Evolutionary conservation across 2,888 invertebrate species (phyloP).

Genomic region (Pomacea canaliculata): DNA sequence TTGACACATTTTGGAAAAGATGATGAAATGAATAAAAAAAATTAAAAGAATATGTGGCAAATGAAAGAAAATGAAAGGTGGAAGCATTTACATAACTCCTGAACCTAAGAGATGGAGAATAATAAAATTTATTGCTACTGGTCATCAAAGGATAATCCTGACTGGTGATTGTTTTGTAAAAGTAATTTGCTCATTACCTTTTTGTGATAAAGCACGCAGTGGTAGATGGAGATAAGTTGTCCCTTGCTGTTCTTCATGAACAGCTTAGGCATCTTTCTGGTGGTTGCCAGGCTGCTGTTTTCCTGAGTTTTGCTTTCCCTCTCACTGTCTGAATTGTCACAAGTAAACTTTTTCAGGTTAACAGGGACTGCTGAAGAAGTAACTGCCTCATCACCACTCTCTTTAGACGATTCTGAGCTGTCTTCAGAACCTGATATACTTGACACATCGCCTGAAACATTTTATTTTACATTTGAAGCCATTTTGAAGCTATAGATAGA

Average conservation of each 20-base stretch:
- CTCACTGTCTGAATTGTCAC: constrained; percentile 47
- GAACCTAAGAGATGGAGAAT: no score
- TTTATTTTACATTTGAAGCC: constrained; percentile 2
- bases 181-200: constrained; percentile 65
- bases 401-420: constrained; percentile 36
- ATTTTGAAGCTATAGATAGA: background rate
- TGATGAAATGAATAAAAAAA: no score
- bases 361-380: constrained; percentile 34
- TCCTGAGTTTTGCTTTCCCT: constrained; percentile 31
- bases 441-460: constrained; percentile 74
- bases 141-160: no score
- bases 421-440: constrained; percentile 78
- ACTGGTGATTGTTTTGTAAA: no score
- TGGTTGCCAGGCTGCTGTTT: constrained; percentile 34
- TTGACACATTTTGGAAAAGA: no score
- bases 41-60: no score
- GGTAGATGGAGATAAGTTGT: constrained; percentile 81
- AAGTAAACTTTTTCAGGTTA: constrained; percentile 24
- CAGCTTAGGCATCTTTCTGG: constrained; percentile 75
- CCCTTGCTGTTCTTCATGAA: constrained; percentile 80
- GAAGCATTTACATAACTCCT: no score
- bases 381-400: constrained; percentile 9
- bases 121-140: no score
- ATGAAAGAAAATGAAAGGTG: no score
- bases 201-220: constrained; percentile 80